Base-by-base conservation (phyloP, 1,140 invertebrate species). In the Zaprionus taronus region DNA sequence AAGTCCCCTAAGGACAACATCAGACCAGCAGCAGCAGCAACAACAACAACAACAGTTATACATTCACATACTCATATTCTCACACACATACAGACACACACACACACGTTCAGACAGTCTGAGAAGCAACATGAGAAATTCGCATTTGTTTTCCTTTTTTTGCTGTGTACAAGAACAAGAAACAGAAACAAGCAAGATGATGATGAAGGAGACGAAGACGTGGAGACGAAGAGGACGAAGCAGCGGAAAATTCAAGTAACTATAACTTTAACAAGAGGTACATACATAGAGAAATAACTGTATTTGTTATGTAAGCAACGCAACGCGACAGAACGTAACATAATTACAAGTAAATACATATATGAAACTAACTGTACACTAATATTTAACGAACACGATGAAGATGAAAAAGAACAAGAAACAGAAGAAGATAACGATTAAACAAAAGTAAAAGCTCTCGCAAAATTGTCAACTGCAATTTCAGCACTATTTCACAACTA, bases 231-330 rank as follows among this genome's bases (percentile, higher is more conserved):
- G n/a, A 22, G 11, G 47, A 51, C 3, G 20, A 5, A 51, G 20
- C 47, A 51, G 20, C 20, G 47, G 9, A 76, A 70, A 77, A 83
- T 62, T 38, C 62, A 84, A 85, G 58, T 85, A 84, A 85, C 74
- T 84, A 84, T 84, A 84, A 81, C 55, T 81, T 72, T 77, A 84
- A 47, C 49, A 67, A 41, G 41, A 28, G 57, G 66, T 14, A 44
- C 28, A 20, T 72, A 62, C 58, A 44, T 51, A 28, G 60, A 44
- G 47, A 72, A 63, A 51, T 55, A 66, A 85, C 65, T 79, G 80
- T 87, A 84, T 81, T 89, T 89, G 85, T 79, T 89, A 77, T 83
- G 81, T 81, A 60, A 56, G 53, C 22, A 56, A 15, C 22, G n/a
- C 22, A 26, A 56, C 26, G 22, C 41, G 36, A 38, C 36, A 38